Conservation (phyloP, 35 echinoderm and acorn worm genomes). For the Strongylocentrotus purpuratus region DNA sequence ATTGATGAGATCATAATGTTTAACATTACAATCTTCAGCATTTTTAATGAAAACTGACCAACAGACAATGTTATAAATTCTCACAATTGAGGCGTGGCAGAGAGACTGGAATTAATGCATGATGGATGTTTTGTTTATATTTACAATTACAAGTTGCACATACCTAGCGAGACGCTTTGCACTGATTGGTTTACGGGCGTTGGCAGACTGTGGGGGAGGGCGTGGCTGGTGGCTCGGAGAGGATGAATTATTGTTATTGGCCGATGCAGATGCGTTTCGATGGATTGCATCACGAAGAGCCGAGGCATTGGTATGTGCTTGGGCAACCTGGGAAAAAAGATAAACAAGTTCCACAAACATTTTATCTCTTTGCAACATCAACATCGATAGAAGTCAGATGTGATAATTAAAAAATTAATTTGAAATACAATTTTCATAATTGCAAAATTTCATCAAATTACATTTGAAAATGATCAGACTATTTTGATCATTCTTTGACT, state of each 20-base stretch:
- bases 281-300: slow-evolving; percentile 74
- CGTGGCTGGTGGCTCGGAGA: slow-evolving; percentile 24
- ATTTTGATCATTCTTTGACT: too few relatives aligned
- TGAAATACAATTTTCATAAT: neutral
- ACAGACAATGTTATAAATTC: neutral
- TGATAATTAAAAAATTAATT: neutral
- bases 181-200: slow-evolving; percentile 73
- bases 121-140: neutral
- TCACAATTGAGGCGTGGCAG: neutral
- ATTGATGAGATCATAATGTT: too few relatives aligned
- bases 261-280: slow-evolving; percentile 47
- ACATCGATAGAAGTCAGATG: neutral
- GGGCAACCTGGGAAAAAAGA: slow-evolving; percentile 68
- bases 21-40: too few relatives aligned
- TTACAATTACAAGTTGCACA: neutral
- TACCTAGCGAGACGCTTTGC: slow-evolving; percentile 77
- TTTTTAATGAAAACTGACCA: neutral
- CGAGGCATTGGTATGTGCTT: slow-evolving; percentile 72
- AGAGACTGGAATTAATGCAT: neutral
- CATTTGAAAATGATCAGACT: too few relatives aligned
- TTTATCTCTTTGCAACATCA: neutral
- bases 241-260: neutral
- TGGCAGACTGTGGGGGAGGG: slow-evolving; percentile 54
- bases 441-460: too few relatives aligned
- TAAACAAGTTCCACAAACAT: neutral